phyloP scores from a whole-genome alignment of 2,797 vertebrate genomes.

The Fistularia tabacaria region DNA sequence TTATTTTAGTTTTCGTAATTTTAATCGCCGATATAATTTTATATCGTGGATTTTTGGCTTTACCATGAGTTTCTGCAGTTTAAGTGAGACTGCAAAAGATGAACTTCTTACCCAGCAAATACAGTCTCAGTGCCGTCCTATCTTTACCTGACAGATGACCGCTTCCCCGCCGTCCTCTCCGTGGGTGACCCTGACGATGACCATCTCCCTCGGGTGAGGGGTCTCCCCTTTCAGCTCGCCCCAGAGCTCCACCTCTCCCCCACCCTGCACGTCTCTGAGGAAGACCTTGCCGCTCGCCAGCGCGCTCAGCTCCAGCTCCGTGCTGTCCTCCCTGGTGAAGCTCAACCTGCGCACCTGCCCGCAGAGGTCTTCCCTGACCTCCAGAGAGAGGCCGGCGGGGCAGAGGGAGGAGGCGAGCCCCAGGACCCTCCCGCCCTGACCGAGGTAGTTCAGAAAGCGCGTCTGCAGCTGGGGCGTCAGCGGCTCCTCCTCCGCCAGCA shows the following conservation, averaged over 20 bases:
- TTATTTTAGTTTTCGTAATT: too few species aligned
- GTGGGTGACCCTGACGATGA: slow-evolving; percentile 79
- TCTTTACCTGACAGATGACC: slow-evolving; percentile 88
- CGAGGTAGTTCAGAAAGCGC: slow-evolving; percentile 81
- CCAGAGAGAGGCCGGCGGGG: slow-evolving; percentile 73
- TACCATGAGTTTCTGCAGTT: too few species aligned
- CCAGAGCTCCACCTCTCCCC: slow-evolving; percentile 69
- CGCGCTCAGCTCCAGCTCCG: slow-evolving; percentile 71
- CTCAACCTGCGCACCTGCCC: slow-evolving; percentile 68
- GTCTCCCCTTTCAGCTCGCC: slow-evolving; percentile 71
- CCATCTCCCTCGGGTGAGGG: slow-evolving; percentile 62
- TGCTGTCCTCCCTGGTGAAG: slow-evolving; percentile 74
- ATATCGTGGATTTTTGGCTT: too few species aligned
- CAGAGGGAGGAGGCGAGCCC: slow-evolving; percentile 79
- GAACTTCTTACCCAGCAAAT: too few species aligned
- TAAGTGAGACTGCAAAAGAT: too few species aligned
- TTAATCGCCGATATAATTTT: too few species aligned
- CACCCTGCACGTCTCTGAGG: slow-evolving; percentile 47
- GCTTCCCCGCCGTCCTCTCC: slow-evolving; percentile 82
- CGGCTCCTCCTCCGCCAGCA: slow-evolving; percentile 76
- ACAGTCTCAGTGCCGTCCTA: background rate
- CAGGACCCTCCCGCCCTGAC: slow-evolving; percentile 83
- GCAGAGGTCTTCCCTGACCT: slow-evolving; percentile 32
- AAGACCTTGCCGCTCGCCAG: slow-evolving; percentile 77
- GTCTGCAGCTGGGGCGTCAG: slow-evolving; percentile 68